These are phyloP conservation scores for Phyllostomus hastatus DNA, from an alignment of 2,113 vertebrate genomes.

Conservation along the genomic window DNA sequence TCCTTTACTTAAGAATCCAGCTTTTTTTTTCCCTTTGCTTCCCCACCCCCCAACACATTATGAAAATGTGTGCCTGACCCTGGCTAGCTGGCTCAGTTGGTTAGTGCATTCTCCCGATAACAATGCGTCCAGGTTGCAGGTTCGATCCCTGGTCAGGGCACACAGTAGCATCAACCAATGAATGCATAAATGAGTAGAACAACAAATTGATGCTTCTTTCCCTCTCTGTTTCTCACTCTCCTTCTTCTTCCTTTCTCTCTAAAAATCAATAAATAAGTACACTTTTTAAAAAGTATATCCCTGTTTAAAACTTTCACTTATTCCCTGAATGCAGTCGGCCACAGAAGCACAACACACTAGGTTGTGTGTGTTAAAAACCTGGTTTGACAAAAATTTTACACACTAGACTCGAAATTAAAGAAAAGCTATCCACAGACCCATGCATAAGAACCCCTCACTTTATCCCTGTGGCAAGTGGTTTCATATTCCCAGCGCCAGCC, in stretches of 20 bases:
- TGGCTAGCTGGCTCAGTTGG: too few relatives aligned
- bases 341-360: not conserved
- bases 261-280: too few relatives aligned
- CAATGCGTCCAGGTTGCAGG: too few relatives aligned
- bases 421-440: constrained; percentile 29
- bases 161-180: too few relatives aligned
- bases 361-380: constrained; percentile 6
- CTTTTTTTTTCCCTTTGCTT: not conserved
- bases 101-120: too few relatives aligned
- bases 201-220: too few relatives aligned
- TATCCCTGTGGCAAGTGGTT: constrained; percentile 57
- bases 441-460: constrained; percentile 40
- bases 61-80: not conserved
- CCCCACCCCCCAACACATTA: not conserved
- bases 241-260: too few relatives aligned
- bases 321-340: not conserved
- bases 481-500: constrained; percentile 48
- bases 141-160: too few relatives aligned
- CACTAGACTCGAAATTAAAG: constrained; percentile 48
- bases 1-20: not conserved
- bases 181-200: too few relatives aligned
- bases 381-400: constrained; percentile 40
- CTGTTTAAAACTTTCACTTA: constrained; percentile 29
- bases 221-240: too few relatives aligned
- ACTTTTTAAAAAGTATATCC: not conserved